Evolutionary conservation across 2,113 vertebrate genomes (phyloP), one percentile per base, ranked within the genome.

Genomic region (Lamprotornis superbus): DNA sequence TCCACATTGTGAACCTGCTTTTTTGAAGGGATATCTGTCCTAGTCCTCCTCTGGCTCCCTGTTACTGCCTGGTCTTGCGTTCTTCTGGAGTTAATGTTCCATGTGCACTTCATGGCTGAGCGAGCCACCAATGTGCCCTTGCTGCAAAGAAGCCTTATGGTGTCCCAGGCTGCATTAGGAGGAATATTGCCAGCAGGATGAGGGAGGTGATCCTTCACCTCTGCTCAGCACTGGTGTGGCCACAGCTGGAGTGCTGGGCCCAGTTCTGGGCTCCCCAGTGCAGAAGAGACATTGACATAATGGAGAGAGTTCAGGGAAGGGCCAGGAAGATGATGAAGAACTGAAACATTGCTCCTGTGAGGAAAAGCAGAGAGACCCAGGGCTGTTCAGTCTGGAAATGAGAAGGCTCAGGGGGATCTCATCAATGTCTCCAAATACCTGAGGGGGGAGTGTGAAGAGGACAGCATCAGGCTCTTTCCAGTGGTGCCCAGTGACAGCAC

Each of bases 161-260:
- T 65, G 37, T 81, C 46, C 50, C 7, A 10, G 39, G 49, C 79
- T 85, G 33, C 60, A 3, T 2, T 11, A 17, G 35, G 65, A 61
- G 42, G 14, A 82, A 1, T 39, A 12, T 1, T 60, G 46, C 33
- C 35, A 1, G 5, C 39, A 40, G 44, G 25, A 22, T 0, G 0
- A 56, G n/a, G 40, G 6, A 47, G 17, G 33, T 39, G 60, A 33
- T 87, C 56, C 11, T 76, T 7, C 8, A 3, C 11, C 10, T 67
- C 60, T 63, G 3, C 55, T 77, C n/a, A 46, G 50, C 42, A 8
- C 40, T 82, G 35, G 7, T 60, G n/a, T 65, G 40, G 46, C 67
- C 35, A 35, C 28, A 64, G 4, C 59, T 73, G 57, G 15, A 68
- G 61, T 42, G 7, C 11, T 79, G 65, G 0, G 6, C 55, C 42